phyloP scores from a whole-genome alignment of 37 sponge, comb jelly and placozoan species.

The Eunapius fragilis region DNA sequence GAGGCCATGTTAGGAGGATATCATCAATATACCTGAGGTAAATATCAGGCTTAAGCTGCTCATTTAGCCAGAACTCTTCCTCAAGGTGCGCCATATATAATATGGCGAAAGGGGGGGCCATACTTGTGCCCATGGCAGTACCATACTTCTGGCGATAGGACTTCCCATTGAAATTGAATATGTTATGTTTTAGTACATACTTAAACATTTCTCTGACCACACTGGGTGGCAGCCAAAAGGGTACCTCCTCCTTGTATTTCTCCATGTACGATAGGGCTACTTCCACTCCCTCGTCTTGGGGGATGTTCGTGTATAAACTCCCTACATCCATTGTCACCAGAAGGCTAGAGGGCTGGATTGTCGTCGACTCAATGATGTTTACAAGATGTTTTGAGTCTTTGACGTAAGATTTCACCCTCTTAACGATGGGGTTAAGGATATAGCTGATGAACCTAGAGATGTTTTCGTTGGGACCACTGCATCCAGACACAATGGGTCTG shows the following conservation, averaged over 20 bases:
- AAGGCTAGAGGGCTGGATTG: neutral
- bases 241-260: neutral
- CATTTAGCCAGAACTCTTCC: neutral
- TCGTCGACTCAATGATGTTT: too few relatives aligned
- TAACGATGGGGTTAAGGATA: constrained; percentile 13
- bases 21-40: constrained; percentile 25
- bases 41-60: neutral
- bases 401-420: neutral
- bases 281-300: constrained; percentile 1
- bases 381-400: constrained; percentile 4
- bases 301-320: constrained; percentile 12
- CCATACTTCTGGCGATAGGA: too few relatives aligned
- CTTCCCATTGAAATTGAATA: neutral
- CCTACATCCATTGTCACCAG: constrained; percentile 14
- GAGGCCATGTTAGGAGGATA: constrained; percentile 16
- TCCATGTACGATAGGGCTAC: neutral
- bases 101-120: constrained; percentile 18
- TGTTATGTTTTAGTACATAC: neutral
- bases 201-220: neutral
- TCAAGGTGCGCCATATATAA: constrained; percentile 6
- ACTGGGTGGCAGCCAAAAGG: neutral
- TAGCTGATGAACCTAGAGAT: constrained; percentile 7
- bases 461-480: neutral
- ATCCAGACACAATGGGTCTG: constrained; percentile 16
- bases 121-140: constrained; percentile 28